phyloP scores from a whole-genome alignment of 2,113 vertebrate genomes.

The Serilophus lunatus region DNA sequence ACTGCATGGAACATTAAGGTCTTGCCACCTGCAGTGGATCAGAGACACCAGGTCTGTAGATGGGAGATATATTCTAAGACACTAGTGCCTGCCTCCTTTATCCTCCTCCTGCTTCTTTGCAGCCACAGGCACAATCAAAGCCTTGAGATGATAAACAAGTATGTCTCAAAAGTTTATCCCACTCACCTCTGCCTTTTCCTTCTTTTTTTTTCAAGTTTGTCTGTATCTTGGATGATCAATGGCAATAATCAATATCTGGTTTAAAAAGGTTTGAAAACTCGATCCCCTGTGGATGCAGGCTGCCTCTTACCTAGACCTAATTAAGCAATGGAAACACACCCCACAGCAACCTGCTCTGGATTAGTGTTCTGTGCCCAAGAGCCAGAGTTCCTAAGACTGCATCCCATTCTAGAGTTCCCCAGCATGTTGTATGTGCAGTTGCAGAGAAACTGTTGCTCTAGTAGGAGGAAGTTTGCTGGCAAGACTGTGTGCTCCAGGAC shows the following conservation, averaged over 20 bases:
- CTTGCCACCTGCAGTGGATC: not conserved
- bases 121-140: not conserved
- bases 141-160: rapidly evolving
- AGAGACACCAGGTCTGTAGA: not conserved
- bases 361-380: not conserved
- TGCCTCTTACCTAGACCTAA: not conserved
- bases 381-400: not conserved
- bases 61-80: not conserved
- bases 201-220: not conserved
- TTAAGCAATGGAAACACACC: not conserved
- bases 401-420: not conserved
- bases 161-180: not conserved
- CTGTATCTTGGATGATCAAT: not conserved
- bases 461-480: not conserved
- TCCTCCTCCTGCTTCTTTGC: not conserved
- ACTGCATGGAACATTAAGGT: rapidly evolving
- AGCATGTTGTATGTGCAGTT: not conserved
- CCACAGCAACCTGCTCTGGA: rapidly evolving
- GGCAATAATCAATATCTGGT: not conserved
- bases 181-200: rapidly evolving
- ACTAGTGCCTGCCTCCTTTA: not conserved
- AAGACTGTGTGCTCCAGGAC: not conserved
- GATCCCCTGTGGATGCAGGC: not conserved
- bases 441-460: not conserved
- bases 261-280: not conserved